These are phyloP conservation scores for Hydrolagus colliei DNA, from an alignment of 2,797 vertebrate genomes.

Conservation along the genomic window DNA sequence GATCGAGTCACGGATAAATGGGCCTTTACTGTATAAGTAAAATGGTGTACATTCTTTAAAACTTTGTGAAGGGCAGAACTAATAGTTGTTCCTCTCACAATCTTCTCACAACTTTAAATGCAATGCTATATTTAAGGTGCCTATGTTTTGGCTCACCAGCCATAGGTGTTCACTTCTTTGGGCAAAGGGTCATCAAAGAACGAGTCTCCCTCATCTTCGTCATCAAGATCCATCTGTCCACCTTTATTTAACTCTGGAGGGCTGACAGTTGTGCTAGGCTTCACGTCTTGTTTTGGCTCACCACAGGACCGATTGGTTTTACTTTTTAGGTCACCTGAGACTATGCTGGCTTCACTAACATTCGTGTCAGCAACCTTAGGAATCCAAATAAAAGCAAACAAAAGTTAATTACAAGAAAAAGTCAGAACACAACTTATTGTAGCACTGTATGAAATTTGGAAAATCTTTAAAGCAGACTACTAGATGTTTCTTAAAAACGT, in stretches of 20 bases:
- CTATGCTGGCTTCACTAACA: constrained; percentile 49
- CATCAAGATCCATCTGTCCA: constrained; percentile 46
- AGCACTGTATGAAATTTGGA: background rate
- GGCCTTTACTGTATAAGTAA: background rate
- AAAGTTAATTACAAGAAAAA: background rate
- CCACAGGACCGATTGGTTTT: constrained; percentile 47
- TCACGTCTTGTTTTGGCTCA: constrained; percentile 43
- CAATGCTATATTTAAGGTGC: background rate
- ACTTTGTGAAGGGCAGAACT: background rate
- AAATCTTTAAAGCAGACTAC: background rate
- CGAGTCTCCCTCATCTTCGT: constrained; percentile 71
- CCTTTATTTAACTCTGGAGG: constrained; percentile 44
- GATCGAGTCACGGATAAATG: too few species aligned
- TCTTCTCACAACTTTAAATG: background rate
- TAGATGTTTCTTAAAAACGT: background rate
- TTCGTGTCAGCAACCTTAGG: constrained; percentile 50
- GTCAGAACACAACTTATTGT: background rate
- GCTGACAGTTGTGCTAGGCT: constrained; percentile 41
- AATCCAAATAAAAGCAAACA: constrained; percentile 2
- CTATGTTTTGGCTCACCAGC: constrained; percentile 61
- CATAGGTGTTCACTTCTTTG: constrained; percentile 73
- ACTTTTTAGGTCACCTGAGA: constrained; percentile 51
- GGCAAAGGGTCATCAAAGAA: constrained; percentile 92
- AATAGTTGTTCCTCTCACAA: background rate
- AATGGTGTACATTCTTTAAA: background rate